Evolutionary conservation across 2,113 vertebrate genomes (phyloP).

Genomic region (Xenopus borealis): DNA sequence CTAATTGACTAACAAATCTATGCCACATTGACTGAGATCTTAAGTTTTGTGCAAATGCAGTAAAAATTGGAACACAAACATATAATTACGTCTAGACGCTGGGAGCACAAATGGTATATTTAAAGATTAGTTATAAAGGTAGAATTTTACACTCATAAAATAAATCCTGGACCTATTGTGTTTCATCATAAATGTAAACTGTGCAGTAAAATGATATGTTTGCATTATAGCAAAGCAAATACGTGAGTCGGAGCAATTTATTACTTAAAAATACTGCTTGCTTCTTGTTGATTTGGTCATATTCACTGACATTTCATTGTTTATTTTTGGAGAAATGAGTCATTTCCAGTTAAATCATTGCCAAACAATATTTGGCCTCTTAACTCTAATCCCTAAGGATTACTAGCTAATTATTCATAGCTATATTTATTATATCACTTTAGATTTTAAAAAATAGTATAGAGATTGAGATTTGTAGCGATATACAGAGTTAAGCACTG

Average conservation of each 20-base stretch:
- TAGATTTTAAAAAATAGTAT: constrained; percentile 47
- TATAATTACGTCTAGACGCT: constrained; percentile 40
- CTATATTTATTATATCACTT: constrained; percentile 46
- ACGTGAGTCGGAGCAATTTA: constrained; percentile 65
- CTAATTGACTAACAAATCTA: not conserved
- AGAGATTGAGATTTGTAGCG: constrained; percentile 27
- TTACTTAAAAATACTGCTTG: constrained; percentile 73
- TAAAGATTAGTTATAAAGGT: constrained; percentile 35
- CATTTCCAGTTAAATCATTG: constrained; percentile 70
- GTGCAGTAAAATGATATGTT: constrained; percentile 37
- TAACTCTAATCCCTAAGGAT: constrained; percentile 52
- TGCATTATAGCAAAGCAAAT: constrained; percentile 47
- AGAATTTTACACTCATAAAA: constrained; percentile 37
- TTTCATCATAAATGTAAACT: constrained; percentile 44
- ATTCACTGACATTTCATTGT: constrained; percentile 66
- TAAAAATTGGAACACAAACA: constrained; percentile 40
- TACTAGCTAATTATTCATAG: constrained; percentile 54
- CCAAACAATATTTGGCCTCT: constrained; percentile 63
- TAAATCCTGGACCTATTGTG: constrained; percentile 43
- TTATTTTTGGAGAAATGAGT: constrained; percentile 67
- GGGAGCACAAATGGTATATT: constrained; percentile 31
- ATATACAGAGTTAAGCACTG: not conserved
- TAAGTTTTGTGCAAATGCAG: constrained; percentile 12
- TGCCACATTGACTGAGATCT: constrained; percentile 4
- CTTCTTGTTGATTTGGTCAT: constrained; percentile 68